Percentiles rank a stretch among this genome's conserved stretches.
Evolutionary conservation across 1,140 invertebrate genomes (phyloP).

Genomic region (Drosophila nannoptera): DNA sequence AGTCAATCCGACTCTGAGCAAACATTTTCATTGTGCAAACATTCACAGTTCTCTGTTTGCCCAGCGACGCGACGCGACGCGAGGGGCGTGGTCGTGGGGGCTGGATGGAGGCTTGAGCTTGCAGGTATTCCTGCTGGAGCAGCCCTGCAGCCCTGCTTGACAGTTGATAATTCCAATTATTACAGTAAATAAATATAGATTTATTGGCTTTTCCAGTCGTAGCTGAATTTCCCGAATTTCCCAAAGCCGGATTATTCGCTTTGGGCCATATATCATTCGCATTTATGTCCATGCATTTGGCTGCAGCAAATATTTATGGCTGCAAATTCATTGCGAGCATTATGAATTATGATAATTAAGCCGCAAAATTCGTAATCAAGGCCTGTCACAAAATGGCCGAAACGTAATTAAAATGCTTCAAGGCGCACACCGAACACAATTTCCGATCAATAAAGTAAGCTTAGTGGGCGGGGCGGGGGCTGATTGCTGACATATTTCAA

Average conservation of each 20-base stretch:
- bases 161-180: too few species aligned
- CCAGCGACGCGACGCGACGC: slow-evolving; percentile 6
- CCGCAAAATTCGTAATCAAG: slow-evolving; percentile 41
- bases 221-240: too few species aligned
- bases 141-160: too few species aligned
- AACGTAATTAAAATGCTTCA: slow-evolving; percentile 41
- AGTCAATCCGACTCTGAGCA: slow-evolving; percentile 15
- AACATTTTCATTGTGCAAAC: slow-evolving; percentile 30
- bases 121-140: too few species aligned
- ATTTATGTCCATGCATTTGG: background rate
- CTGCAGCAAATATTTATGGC: slow-evolving; percentile 17
- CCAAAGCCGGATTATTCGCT: background rate
- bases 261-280: background rate
- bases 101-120: background rate
- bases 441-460: slow-evolving; percentile 41
- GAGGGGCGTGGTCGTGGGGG: background rate
- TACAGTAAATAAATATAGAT: too few species aligned
- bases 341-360: slow-evolving; percentile 53
- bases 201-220: too few species aligned
- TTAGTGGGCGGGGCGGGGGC: too few species aligned
- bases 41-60: slow-evolving; percentile 16
- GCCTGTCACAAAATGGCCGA: slow-evolving; percentile 39
- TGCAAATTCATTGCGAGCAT: slow-evolving; percentile 43
- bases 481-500: background rate
- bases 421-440: slow-evolving; percentile 20